Evolutionary conservation across 2,888 invertebrate genomes (phyloP).

Genomic region (Augochlorella aurata): DNA sequence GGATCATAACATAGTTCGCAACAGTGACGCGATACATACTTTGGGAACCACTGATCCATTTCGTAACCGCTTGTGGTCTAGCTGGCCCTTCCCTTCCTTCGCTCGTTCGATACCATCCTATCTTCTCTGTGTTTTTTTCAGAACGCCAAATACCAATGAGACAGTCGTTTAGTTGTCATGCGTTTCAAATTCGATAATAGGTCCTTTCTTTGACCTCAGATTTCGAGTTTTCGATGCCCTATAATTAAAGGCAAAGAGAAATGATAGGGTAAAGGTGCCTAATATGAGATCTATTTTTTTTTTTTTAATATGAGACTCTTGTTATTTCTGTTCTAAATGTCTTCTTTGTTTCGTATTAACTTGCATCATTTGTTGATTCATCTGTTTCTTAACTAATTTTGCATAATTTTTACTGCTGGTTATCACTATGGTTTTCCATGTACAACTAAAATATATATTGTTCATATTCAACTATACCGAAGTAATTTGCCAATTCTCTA

Average conservation of each 20-base stretch:
- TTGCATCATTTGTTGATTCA: too few relatives aligned
- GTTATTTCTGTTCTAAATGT: too few relatives aligned
- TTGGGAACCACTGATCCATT: constrained; percentile 68
- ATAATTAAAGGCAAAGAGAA: background rate
- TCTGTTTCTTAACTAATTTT: too few relatives aligned
- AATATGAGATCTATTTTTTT: too few relatives aligned
- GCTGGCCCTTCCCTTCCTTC: constrained; percentile 48
- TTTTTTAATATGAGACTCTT: too few relatives aligned
- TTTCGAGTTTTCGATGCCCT: background rate
- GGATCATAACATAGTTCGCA: constrained; percentile 20
- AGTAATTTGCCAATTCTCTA: too few relatives aligned
- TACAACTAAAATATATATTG: too few relatives aligned
- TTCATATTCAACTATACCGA: too few relatives aligned
- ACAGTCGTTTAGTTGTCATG: background rate
- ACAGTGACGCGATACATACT: constrained; percentile 11
- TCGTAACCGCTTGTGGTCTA: constrained; percentile 61
- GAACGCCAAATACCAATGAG: constrained; percentile 48
- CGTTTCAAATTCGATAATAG: constrained; percentile 13
- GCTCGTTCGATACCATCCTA: constrained; percentile 46
- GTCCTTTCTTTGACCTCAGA: background rate
- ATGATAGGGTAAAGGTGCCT: too few relatives aligned
- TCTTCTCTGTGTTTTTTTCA: constrained; percentile 51
- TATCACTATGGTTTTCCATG: too few relatives aligned
- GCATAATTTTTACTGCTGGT: too few relatives aligned
- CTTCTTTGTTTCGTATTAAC: too few relatives aligned